Base-by-base conservation (phyloP, 2,113 vertebrate species). In the Charina bottae region DNA sequence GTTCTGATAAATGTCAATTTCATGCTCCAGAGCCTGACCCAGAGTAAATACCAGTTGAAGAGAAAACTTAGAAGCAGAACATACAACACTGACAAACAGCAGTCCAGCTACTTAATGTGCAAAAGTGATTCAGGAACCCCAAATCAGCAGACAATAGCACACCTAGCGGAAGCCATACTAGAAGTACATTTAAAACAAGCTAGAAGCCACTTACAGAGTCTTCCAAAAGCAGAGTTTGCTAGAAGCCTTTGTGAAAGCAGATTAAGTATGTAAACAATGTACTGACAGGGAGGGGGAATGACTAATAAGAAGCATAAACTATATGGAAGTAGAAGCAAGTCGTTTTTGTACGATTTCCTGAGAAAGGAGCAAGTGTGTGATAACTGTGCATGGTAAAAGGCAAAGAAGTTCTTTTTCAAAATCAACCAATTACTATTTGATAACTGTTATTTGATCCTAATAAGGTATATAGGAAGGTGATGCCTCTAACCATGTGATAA, bases 11-110 rank as follows among this genome's bases (percentile, higher is more conserved):
- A 97, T 55, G 10, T 90, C 78, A 72, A 98, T 96, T 54, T 98
- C 97, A 4, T 97, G 97, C 54, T 97, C 96, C 49, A 98, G 93
- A 46, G 83, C 94, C 98, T 98, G 90, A 5, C 17, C 93, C 89
- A 83, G 87, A 68, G 68, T 59, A 94, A 64, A 64, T 28, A 33
- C 13, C 1, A 19, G 49, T 17, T 55, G 7, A 72, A 72, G 13
- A 89, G 12, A 68, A 37, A 59, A 86, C 28, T 23, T 88, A 10
- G 23, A 6, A 90, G 4, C 5, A 2, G 53, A 83, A 91, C 53
- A 92, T 89, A 54, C 15, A 26, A 92, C 26, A 78, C 0, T 62
- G 0, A 0, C 6, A 23, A 15, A 26, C 24, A 90, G 0, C 55
- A 89, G 2, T 0, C 72, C 33, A 89, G 10, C 6, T 6, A 55